Evolutionary conservation across 2,888 invertebrate genomes (phyloP).

Genomic region (Dermolepida albohirtum): DNA sequence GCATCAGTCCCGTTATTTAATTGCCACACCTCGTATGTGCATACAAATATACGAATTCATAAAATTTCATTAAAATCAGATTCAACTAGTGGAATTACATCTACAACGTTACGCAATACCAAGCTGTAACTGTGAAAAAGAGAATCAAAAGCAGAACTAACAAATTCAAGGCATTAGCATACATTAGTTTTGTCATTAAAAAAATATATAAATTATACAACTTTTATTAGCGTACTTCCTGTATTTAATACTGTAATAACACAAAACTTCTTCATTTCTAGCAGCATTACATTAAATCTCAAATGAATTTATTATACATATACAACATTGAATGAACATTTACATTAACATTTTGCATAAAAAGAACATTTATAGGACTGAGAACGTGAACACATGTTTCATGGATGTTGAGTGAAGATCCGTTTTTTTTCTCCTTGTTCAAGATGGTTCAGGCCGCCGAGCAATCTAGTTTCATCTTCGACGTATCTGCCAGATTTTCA

Average conservation of each 20-base stretch:
- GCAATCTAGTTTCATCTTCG: slow-evolving; percentile 4
- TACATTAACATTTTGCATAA: not conserved
- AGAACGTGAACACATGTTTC: slow-evolving; percentile 5
- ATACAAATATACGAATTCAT: too few species aligned
- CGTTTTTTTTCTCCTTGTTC: not conserved
- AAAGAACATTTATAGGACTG: not conserved
- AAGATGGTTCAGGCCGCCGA: not conserved
- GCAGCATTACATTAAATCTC: not conserved
- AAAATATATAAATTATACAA: not conserved
- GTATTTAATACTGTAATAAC: slow-evolving; percentile 11
- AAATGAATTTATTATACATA: slow-evolving; percentile 1
- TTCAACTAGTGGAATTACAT: too few species aligned
- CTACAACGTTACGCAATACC: too few species aligned
- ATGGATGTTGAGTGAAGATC: not conserved
- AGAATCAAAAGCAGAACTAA: too few species aligned
- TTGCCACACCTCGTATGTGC: too few species aligned
- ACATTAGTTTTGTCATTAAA: too few species aligned
- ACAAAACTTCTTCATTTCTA: not conserved
- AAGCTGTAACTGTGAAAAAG: too few species aligned
- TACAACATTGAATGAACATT: slow-evolving; percentile 6
- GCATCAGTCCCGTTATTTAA: too few species aligned
- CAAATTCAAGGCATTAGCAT: too few species aligned
- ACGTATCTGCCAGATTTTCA: slow-evolving; percentile 13
- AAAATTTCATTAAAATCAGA: too few species aligned
- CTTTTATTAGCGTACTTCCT: slow-evolving; percentile 28